Conservation (phyloP, 2,113 vertebrate species). For the Phoenicopterus ruber region DNA sequence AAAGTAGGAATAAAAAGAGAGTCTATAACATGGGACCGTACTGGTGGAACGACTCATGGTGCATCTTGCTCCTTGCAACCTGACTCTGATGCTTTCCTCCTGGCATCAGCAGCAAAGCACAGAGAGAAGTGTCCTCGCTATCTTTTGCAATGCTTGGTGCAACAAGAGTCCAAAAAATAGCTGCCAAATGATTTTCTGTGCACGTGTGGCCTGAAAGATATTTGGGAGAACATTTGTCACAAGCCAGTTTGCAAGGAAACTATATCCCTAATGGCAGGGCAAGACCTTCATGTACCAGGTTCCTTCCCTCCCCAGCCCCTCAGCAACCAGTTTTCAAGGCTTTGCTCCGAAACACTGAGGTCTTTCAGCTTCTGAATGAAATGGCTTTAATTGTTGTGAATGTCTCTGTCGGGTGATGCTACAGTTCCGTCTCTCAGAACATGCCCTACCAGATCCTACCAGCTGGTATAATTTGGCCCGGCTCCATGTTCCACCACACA, state of each 20-base stretch:
- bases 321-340: not conserved
- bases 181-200: not conserved
- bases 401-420: not conserved
- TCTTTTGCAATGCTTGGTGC: not conserved
- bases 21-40: accelerated
- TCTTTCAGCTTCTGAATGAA: not conserved
- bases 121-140: not conserved
- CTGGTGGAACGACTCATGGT: not conserved
- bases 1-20: not conserved
- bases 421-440: not conserved
- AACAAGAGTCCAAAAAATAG: not conserved
- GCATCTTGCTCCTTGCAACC: not conserved
- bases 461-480: not conserved
- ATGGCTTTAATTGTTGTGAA: not conserved
- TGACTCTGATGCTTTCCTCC: not conserved
- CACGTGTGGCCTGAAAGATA: not conserved
- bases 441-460: not conserved
- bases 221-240: not conserved
- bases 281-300: not conserved
- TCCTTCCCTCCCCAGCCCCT: not conserved
- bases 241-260: not conserved
- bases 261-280: not conserved
- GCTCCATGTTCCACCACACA: not conserved
- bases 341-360: not conserved
- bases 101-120: not conserved